Conservation (phyloP, 2,888 invertebrate species). For the Smittia sp. region DNA sequence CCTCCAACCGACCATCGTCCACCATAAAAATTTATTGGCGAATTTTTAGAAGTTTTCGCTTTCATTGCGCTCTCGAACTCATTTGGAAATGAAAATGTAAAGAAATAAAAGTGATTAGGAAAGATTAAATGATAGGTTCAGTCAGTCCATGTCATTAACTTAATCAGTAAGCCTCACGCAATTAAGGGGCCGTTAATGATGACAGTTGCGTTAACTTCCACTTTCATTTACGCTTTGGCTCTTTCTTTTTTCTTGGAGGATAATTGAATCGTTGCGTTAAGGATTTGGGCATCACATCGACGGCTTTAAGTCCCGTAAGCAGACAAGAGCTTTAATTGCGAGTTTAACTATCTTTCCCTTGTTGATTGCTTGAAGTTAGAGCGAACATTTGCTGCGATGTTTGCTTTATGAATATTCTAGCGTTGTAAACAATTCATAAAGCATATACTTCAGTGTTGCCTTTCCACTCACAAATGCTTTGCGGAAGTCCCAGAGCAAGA, state of each 20-base stretch:
- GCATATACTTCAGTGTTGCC: background rate
- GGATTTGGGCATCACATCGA: too few species aligned
- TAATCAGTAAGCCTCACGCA: background rate
- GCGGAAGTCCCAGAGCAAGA: background rate
- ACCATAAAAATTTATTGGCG: constrained; percentile 10
- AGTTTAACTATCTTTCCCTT: constrained; percentile 24
- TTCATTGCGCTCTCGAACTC: background rate
- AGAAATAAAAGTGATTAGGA: constrained; percentile 32
- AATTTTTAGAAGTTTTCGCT: constrained; percentile 21
- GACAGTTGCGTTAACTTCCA: too few species aligned
- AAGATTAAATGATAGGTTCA: constrained; percentile 35
- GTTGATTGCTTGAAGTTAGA: background rate
- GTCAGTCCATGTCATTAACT: constrained; percentile 6
- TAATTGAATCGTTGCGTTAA: too few species aligned
- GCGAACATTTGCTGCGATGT: background rate
- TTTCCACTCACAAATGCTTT: background rate
- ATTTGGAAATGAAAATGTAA: background rate
- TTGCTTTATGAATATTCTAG: background rate
- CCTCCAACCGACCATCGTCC: constrained; percentile 13
- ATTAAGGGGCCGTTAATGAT: background rate
- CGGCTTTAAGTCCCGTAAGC: too few species aligned
- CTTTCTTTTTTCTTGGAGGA: too few species aligned
- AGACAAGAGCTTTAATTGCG: background rate
- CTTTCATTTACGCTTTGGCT: too few species aligned
- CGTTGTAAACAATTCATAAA: background rate